These are phyloP conservation scores for Steromphala cineraria DNA, from an alignment of 2,888 invertebrate genomes.

Conservation along the genomic window DNA sequence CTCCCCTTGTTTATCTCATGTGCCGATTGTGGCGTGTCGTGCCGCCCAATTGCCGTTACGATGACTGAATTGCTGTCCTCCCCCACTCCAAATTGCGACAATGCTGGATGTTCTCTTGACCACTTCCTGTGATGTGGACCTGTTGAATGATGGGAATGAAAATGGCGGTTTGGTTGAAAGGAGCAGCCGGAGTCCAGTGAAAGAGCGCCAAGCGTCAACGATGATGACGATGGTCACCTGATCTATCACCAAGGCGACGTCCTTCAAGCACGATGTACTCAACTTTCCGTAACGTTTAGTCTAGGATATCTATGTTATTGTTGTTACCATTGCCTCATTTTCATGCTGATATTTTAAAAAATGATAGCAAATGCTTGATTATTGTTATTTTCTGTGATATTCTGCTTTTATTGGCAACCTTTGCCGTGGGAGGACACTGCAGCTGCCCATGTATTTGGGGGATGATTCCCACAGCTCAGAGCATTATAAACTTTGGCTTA, in stretches of 20 bases:
- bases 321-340: constrained; percentile 14
- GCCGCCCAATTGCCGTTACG: constrained; percentile 32
- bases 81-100: constrained; percentile 31
- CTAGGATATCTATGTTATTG: constrained; percentile 39
- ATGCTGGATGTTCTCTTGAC: constrained; percentile 35
- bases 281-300: constrained; percentile 55
- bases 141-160: constrained; percentile 44
- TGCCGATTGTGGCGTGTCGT: constrained; percentile 42
- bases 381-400: neutral
- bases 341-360: neutral
- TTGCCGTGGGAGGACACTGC: neutral
- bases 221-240: constrained; percentile 99
- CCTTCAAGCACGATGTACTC: constrained; percentile 95
- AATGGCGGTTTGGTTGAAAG: constrained; percentile 75
- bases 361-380: neutral
- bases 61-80: constrained; percentile 29
- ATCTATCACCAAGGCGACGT: constrained; percentile 99
- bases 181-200: constrained; percentile 45
- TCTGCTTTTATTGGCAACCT: neutral
- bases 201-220: constrained; percentile 89
- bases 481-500: neutral
- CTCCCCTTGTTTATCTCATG: constrained; percentile 60
- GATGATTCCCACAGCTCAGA: neutral
- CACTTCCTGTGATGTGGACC: constrained; percentile 43
- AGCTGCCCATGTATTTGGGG: constrained; percentile 13